phyloP scores from a whole-genome alignment of 2,113 vertebrate genomes.

The Puffinus mauretanicus region DNA sequence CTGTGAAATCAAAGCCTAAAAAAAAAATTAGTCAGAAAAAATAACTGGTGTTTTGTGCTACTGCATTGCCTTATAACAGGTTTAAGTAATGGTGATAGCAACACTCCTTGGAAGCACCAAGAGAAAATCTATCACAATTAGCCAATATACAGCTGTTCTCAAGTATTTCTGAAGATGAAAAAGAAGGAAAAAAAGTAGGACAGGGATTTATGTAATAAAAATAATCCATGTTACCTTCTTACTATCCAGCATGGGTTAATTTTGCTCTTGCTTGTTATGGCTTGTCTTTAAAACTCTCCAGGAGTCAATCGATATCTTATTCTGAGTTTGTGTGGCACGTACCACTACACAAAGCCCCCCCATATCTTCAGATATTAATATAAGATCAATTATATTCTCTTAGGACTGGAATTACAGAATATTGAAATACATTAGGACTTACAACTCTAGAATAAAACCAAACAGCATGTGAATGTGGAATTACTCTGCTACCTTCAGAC shows the following conservation, averaged over 20 bases:
- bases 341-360: neutral
- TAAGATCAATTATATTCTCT: neutral
- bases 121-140: neutral
- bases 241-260: accelerated
- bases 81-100: neutral
- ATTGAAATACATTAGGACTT: neutral
- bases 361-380: neutral
- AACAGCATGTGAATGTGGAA: neutral
- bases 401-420: neutral
- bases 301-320: neutral
- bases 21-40: neutral
- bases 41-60: accelerated
- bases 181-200: neutral
- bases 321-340: neutral
- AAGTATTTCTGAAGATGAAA: neutral
- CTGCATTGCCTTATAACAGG: neutral
- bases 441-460: neutral
- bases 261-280: neutral
- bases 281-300: neutral
- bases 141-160: neutral
- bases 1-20: neutral
- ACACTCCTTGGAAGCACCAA: accelerated
- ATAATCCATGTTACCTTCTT: neutral
- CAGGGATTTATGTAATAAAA: neutral
- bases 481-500: neutral